Base-by-base conservation (phyloP, 2,113 vertebrate species). In the Oxyura jamaicensis region DNA sequence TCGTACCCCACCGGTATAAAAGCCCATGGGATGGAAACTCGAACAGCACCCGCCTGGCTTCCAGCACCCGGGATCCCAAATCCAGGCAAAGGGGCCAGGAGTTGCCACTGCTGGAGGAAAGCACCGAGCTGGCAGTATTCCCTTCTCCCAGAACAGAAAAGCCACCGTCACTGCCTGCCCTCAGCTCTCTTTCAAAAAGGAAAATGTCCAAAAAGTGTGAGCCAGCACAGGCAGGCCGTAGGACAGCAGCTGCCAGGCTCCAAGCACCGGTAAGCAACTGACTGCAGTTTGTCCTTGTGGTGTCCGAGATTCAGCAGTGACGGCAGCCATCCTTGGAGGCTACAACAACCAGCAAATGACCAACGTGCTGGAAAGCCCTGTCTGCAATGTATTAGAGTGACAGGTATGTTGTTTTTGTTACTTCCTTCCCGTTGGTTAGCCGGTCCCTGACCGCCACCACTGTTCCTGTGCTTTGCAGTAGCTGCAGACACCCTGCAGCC, bases 321-420 rank as follows among this genome's bases (percentile, higher is more conserved):
- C 20, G 44, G 6, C 2, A 1, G 42, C 84, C 62, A 9, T 42
- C 69, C 73, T 8, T 18, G 60, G 80, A 85, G 73, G 53, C 2
- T 8, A 19, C 31, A 20, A 20, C 6, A 76, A 55, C 46, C 93
- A 97, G 55, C 58, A 56, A 56, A 44, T 9, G 39, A 60, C 83
- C 74, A 56, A 19, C 67, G 31, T 1, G 2, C 36, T 28, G 35
- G 48, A 83, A 60, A 46, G 35, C 33, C 72, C 75, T 25, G 28
- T 3, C 44, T 1, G 0, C 71, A 55, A n/a, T 44, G 39, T 8
- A 39, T 65, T 6, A 31, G 56, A 41, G n/a, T 33, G 60, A n/a
- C n/a, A 26, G 0, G 0, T 11, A 0, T 26, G 35, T 59, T 14
- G 10, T 9, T 60, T 23, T 12, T 3, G 3, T 23, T 13, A 42